A percentile compares a stretch with the other conserved stretches of the same genome.
Evolutionary conservation across 92 coral and sea anemone genomes (phyloP).

Genomic region (Siderastrea siderea): DNA sequence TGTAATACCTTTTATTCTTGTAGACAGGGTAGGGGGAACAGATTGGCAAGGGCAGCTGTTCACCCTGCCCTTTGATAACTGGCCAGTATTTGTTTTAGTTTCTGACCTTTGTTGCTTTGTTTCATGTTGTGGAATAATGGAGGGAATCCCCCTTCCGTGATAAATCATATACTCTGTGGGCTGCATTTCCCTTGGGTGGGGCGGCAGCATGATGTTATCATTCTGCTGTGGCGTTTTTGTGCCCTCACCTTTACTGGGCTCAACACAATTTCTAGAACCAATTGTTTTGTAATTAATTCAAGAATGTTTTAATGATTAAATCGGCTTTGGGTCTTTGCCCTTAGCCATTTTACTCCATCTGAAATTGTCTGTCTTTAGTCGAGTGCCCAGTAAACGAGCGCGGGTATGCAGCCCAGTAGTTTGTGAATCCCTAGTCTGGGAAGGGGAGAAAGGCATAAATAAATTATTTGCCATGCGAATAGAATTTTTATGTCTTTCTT

Average conservation of each 20-base stretch:
- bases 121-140: background rate
- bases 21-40: background rate
- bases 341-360: constrained; percentile 24
- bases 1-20: too few species aligned
- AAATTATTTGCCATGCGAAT: too few species aligned
- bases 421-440: constrained; percentile 16
- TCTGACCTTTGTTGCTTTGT: background rate
- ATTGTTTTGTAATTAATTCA: background rate
- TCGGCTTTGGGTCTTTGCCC: constrained; percentile 14
- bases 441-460: constrained; percentile 23
- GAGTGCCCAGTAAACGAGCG: constrained; percentile 30
- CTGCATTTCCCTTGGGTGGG: constrained; percentile 31
- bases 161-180: background rate
- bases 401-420: constrained; percentile 23
- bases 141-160: background rate
- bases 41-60: constrained; percentile 3
- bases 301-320: background rate
- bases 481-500: too few species aligned
- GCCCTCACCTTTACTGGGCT: constrained; percentile 15
- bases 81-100: background rate
- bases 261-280: constrained; percentile 2
- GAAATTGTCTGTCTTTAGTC: constrained; percentile 12
- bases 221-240: constrained; percentile 6
- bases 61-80: background rate
- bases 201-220: constrained; percentile 7